These are phyloP conservation scores for Pterocles burchelli DNA, from an alignment of 2,113 vertebrate genomes.

Conservation along the genomic window DNA sequence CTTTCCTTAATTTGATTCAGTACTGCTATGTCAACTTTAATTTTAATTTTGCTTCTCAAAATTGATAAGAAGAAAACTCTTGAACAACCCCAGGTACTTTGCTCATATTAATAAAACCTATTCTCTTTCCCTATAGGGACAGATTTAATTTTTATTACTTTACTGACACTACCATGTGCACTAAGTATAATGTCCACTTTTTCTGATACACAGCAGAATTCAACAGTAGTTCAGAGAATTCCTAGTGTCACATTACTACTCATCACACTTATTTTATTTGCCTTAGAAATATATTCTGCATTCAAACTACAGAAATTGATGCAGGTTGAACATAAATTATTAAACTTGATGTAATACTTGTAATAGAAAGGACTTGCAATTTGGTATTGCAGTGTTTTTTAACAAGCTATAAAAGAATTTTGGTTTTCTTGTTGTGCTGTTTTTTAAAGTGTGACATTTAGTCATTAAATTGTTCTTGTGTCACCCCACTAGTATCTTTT, in stretches of 20 bases:
- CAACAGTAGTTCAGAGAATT: background rate
- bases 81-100: background rate
- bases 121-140: background rate
- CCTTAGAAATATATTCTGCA: background rate
- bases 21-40: background rate
- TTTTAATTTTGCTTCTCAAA: conserved; percentile 7
- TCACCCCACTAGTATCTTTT: too few species aligned
- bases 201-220: background rate
- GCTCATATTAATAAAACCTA: background rate
- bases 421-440: background rate
- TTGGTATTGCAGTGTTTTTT: background rate
- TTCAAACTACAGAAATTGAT: background rate
- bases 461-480: too few species aligned
- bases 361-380: background rate
- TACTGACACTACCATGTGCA: background rate
- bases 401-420: background rate
- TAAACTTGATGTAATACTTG: background rate
- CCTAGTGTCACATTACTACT: background rate
- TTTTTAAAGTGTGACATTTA: background rate
- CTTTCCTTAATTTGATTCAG: background rate
- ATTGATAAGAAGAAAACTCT: background rate
- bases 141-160: conserved; percentile 25
- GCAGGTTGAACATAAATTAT: background rate
- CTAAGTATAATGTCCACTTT: background rate
- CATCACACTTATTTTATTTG: background rate